These are phyloP conservation scores for Heliconius cydno DNA, from an alignment of 2,888 invertebrate species.

Conservation along the genomic window DNA sequence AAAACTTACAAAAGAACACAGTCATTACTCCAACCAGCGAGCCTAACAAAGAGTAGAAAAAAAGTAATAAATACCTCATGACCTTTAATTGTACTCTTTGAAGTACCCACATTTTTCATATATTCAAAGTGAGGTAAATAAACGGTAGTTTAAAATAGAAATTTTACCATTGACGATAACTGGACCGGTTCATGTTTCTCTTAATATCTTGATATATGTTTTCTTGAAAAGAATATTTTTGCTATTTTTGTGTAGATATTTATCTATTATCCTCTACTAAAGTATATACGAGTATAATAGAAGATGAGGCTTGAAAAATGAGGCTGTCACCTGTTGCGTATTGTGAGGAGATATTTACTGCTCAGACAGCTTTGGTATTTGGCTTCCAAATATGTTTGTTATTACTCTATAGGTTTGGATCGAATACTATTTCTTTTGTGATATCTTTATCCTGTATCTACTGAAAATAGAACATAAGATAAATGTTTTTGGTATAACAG, in stretches of 20 bases:
- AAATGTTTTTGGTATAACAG: neutral
- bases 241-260: slow-evolving; percentile 10
- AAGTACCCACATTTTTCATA: slow-evolving; percentile 20
- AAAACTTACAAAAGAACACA: neutral
- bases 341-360: slow-evolving; percentile 15
- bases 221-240: slow-evolving; percentile 31
- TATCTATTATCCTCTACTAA: neutral
- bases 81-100: slow-evolving; percentile 9
- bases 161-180: slow-evolving; percentile 25
- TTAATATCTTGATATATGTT: slow-evolving; percentile 13
- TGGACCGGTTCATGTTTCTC: slow-evolving; percentile 21
- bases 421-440: neutral
- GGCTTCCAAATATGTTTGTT: slow-evolving; percentile 7
- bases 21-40: neutral
- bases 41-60: neutral
- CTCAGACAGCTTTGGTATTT: slow-evolving; percentile 12
- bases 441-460: neutral
- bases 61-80: slow-evolving; percentile 9
- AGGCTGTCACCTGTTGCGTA: slow-evolving; percentile 31
- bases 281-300: neutral
- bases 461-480: neutral
- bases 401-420: neutral
- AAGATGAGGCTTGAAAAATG: slow-evolving; percentile 28
- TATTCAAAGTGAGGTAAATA: slow-evolving; percentile 7
- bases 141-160: slow-evolving; percentile 14